Evolutionary conservation across 2,888 invertebrate species (phyloP).

Genomic region (Mimumesa dahlbomi): DNA sequence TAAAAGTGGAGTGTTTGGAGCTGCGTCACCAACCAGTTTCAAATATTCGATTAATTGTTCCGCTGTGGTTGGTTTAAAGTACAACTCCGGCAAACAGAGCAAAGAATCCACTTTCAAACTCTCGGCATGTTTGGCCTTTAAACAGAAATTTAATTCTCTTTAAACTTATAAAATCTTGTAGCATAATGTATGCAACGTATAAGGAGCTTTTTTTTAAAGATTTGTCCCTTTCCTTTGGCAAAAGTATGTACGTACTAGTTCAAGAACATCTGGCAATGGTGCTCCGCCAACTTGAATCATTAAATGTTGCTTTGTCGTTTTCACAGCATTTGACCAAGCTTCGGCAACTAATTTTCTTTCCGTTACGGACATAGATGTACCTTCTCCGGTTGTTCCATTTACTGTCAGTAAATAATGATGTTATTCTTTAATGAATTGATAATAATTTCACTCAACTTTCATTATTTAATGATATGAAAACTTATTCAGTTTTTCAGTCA

Average conservation of each 20-base stretch:
- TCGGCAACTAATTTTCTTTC: slow-evolving; percentile 87
- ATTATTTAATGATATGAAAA: too few relatives aligned
- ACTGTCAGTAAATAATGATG: too few relatives aligned
- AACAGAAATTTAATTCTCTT: too few relatives aligned
- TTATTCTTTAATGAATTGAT: too few relatives aligned
- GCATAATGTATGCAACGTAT: too few relatives aligned
- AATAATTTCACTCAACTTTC: too few relatives aligned
- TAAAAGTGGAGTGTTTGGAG: slow-evolving; percentile 88
- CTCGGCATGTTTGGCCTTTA: slow-evolving; percentile 86
- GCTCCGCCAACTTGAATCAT: slow-evolving; percentile 89
- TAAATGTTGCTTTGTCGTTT: slow-evolving; percentile 82
- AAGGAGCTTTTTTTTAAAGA: too few relatives aligned
- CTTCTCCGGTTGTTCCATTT: slow-evolving; percentile 91
- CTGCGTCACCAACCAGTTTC: slow-evolving; percentile 85
- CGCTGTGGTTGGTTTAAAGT: slow-evolving; percentile 85
- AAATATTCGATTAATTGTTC: slow-evolving; percentile 86
- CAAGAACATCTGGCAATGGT: slow-evolving; percentile 85
- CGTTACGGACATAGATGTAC: slow-evolving; percentile 84
- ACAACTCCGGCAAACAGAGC: slow-evolving; percentile 88
- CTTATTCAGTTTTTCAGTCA: too few relatives aligned
- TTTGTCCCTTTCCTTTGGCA: too few relatives aligned
- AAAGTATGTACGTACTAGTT: slow-evolving; percentile 83
- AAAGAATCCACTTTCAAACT: slow-evolving; percentile 85
- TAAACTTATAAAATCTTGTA: too few relatives aligned
- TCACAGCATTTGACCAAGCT: slow-evolving; percentile 84